Evolutionary conservation across 2,113 vertebrate genomes (phyloP).

Genomic region (Engystomops pustulosus): DNA sequence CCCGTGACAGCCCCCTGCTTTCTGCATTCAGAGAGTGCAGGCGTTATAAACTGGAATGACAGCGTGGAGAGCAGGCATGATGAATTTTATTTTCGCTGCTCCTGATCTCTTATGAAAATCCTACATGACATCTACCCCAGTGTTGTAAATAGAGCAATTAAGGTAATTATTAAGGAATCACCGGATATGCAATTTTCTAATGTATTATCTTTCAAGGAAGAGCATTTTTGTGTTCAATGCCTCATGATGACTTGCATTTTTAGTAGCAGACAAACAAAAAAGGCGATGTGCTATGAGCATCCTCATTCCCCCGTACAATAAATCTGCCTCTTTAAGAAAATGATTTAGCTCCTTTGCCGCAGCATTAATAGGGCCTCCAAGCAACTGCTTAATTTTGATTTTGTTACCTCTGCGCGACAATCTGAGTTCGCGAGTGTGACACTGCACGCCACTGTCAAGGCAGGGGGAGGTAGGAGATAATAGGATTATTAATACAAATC

Average conservation of each 20-base stretch:
- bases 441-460: conserved; percentile 4
- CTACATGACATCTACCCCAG: neutral
- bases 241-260: neutral
- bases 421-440: conserved; percentile 21
- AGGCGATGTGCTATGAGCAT: neutral
- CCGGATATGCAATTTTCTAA: neutral
- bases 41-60: conserved; percentile 13
- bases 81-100: neutral
- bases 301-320: neutral
- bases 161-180: neutral
- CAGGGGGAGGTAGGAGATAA: conserved; percentile 32
- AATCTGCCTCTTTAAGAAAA: conserved; percentile 35
- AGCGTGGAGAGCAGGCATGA: neutral
- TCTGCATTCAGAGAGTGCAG: neutral
- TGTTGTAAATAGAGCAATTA: conserved; percentile 1
- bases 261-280: neutral
- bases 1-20: conserved; percentile 18
- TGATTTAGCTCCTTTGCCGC: conserved; percentile 5
- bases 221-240: neutral
- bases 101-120: neutral
- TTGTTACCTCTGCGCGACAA: conserved; percentile 25
- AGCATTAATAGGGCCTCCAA: conserved; percentile 29
- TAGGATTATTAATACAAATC: conserved; percentile 53
- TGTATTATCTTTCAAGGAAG: neutral
- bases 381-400: conserved; percentile 47